A percentile compares a stretch with the other conserved stretches of the same genome.
Conservation (phyloP, 1,140 invertebrate species). For the Megalopta genalis region DNA sequence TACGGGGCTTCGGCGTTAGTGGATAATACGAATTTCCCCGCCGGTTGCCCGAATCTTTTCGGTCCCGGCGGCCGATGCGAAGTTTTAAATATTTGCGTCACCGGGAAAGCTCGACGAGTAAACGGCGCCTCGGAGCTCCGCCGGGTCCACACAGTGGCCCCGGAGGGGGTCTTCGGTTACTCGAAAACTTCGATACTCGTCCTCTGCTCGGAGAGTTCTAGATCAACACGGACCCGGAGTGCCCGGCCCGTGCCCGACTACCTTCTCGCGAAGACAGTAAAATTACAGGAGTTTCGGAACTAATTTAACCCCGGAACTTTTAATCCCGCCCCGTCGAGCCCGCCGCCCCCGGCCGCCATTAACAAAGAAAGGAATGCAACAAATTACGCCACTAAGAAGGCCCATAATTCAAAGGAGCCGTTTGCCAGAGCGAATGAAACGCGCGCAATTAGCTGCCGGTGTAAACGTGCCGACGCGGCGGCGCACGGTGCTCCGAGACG, state of each 20-base stretch:
- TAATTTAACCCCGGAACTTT: neutral
- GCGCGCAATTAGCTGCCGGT: neutral
- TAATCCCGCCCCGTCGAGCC: neutral
- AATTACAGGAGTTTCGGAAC: conserved; percentile 11
- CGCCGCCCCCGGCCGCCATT: neutral
- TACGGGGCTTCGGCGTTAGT: neutral
- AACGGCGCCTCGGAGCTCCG: conserved; percentile 1
- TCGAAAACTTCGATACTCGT: conserved; percentile 14
- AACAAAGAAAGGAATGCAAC: conserved; percentile 4
- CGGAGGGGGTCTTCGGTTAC: neutral
- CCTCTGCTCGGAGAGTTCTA: neutral
- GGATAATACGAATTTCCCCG: neutral
- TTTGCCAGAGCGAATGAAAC: neutral
- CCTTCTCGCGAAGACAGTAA: conserved; percentile 4
- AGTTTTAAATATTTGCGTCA: conserved; percentile 20
- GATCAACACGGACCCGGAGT: neutral
- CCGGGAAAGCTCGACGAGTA: neutral
- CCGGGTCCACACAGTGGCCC: neutral
- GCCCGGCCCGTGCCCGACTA: too few species aligned
- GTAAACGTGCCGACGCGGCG: neutral
- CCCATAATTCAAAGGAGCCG: neutral
- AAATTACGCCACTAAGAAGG: neutral
- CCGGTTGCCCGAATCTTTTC: neutral
- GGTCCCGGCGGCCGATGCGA: neutral
- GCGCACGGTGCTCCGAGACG: too few species aligned